Percentiles rank a stretch among this genome's conserved stretches.
Conservation (phyloP, 2,797 vertebrate species). For the Atherinosoma microstoma region DNA sequence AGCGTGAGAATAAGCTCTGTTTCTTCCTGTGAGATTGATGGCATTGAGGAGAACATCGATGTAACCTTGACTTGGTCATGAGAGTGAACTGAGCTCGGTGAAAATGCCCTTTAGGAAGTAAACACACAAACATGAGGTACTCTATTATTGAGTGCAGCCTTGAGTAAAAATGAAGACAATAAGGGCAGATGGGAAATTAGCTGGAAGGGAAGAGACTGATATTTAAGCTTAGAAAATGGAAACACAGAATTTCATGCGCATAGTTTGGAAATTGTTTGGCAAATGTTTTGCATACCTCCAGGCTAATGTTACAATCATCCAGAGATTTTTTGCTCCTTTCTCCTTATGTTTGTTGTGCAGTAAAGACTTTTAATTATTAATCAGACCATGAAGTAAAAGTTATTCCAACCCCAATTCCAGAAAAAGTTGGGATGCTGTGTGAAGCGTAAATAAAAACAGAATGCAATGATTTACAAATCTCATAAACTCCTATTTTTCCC, state of each 20-base stretch:
- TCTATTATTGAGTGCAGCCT: constrained; percentile 33
- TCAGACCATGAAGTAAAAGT: not conserved
- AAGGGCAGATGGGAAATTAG: constrained; percentile 54
- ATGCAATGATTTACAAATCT: too few species aligned
- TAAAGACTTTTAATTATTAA: not conserved
- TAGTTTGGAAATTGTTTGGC: constrained; percentile 26
- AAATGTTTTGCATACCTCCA: constrained; percentile 5
- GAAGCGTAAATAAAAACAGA: too few species aligned
- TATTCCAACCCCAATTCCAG: not conserved
- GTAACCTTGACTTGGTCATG: constrained; percentile 66
- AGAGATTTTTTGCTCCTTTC: not conserved
- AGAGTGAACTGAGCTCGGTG: constrained; percentile 35
- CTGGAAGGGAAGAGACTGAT: constrained; percentile 28
- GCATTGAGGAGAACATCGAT: constrained; percentile 59
- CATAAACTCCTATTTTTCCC: too few species aligned
- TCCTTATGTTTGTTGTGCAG: not conserved
- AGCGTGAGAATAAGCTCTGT: constrained; percentile 62
- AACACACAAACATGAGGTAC: constrained; percentile 52
- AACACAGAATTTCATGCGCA: constrained; percentile 18
- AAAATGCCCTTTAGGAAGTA: constrained; percentile 59
- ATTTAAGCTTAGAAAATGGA: constrained; percentile 39
- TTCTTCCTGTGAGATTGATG: constrained; percentile 54
- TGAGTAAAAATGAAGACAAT: constrained; percentile 43
- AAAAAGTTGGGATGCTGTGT: not conserved
- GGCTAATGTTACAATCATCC: constrained; percentile 1